A percentile compares a stretch with the other conserved stretches of the same genome.
Evolutionary conservation across 2,113 vertebrate species (phyloP).

Genomic region (Hymenochirus boettgeri): DNA sequence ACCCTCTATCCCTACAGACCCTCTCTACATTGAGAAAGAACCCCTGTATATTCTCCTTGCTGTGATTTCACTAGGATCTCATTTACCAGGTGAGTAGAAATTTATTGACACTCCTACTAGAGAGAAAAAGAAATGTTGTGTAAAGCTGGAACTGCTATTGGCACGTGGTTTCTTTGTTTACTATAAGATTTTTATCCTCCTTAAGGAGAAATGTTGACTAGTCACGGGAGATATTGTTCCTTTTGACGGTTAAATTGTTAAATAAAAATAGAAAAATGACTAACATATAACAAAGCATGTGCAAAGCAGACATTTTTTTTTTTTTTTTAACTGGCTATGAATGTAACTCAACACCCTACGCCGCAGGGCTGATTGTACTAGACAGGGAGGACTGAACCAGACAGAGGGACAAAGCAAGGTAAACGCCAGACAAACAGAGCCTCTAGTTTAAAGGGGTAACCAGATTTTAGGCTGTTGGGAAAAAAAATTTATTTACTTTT

Average conservation of each 20-base stretch:
- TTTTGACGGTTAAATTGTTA: too few species aligned
- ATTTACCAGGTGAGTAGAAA: constrained; percentile 31
- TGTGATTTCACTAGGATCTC: not conserved
- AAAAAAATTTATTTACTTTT: too few species aligned
- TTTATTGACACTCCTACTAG: too few species aligned
- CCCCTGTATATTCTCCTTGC: not conserved
- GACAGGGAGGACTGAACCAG: constrained; percentile 84
- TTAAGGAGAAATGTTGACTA: not conserved
- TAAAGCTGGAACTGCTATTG: too few species aligned
- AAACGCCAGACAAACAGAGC: constrained; percentile 84
- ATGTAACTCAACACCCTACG: constrained; percentile 66
- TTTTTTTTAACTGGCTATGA: constrained; percentile 7
- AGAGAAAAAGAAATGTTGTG: too few species aligned
- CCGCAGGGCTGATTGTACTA: constrained; percentile 60
- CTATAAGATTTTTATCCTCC: not conserved
- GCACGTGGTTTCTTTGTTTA: constrained; percentile 36
- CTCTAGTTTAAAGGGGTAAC: constrained; percentile 77
- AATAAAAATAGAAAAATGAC: too few species aligned
- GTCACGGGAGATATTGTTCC: not conserved
- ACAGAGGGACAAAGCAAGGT: constrained; percentile 91
- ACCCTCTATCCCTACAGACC: not conserved
- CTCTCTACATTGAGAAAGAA: not conserved
- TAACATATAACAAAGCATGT: not conserved
- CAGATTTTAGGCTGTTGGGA: constrained; percentile 67
- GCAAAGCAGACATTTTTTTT: not conserved